Base-by-base conservation (phyloP, 2,113 vertebrate species). In the Corythoichthys haematopterus region DNA sequence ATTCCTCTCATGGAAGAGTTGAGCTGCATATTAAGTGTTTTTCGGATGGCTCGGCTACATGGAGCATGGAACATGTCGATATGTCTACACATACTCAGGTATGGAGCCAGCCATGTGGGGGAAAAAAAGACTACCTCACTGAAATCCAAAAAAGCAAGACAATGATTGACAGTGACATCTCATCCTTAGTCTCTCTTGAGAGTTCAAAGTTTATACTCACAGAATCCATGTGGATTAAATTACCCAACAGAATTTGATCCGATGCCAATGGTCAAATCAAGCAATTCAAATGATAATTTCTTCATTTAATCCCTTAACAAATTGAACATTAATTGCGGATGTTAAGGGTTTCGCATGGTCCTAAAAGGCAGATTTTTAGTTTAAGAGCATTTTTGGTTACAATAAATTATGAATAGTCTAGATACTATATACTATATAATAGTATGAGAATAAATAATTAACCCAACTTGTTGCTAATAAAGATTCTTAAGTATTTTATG, bases 141-240 rank as follows among this genome's bases (percentile, higher is more conserved):
- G 63, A 66, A 69, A 75, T 76, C 74, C 72, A 63, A 69, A 73
- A 60, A 67, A 59, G 48, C 37, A 58, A 68, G 80, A 74, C 52
- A 16, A 65, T 81, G 78, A 87, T 79, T 80, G 82, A 78, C 75
- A 45, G 55, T 79, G 81, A 83, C 82, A 75, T 80, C 58, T 64
- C 65, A 74, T 70, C 79, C 70, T 46, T 45, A 37, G 69, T 73
- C 71, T 77, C 70, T 74, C 75, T 68, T 70, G 60, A 59, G 78
- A 71, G 68, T 77, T 81, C 65, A 79, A 75, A 72, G 69, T 70
- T 76, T 59, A 36, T 59, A 4, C 69, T 74, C 79, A 74, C 64
- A 62, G 36, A 15, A 74, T 50, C 28, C 50, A 12, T 66, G 73
- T 69, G 63, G 66, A 70, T 43, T 45, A 69, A 65, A 76, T 68